phyloP scores from a whole-genome alignment of 2,888 invertebrate genomes.

The Hartigia nigra region DNA sequence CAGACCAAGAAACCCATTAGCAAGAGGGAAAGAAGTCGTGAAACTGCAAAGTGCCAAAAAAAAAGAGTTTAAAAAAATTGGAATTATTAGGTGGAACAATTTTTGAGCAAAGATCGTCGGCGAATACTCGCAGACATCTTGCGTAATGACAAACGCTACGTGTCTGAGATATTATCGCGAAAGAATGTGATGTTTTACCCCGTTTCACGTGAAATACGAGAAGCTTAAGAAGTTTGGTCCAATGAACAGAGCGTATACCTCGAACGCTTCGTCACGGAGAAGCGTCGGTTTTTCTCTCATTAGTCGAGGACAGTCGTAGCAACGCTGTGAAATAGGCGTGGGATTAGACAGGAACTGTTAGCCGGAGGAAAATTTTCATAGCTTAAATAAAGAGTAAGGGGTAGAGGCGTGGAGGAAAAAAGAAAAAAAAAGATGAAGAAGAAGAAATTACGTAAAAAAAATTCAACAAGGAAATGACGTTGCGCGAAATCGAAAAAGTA shows the following conservation, averaged over 20 bases:
- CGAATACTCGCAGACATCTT: neutral
- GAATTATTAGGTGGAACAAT: neutral
- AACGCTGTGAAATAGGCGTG: neutral
- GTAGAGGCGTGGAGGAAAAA: neutral
- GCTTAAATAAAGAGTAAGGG: neutral
- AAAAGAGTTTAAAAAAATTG: neutral
- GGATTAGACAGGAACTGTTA: neutral
- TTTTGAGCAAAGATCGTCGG: neutral
- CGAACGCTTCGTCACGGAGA: conserved; percentile 9
- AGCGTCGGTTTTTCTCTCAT: conserved; percentile 25
- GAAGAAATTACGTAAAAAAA: neutral
- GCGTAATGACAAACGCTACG: neutral
- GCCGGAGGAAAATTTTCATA: neutral
- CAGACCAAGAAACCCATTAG: neutral
- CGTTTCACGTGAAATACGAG: neutral
- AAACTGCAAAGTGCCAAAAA: conserved; percentile 15
- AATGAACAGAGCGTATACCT: conserved; percentile 2
- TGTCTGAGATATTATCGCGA: neutral
- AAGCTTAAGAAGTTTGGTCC: conserved; percentile 8
- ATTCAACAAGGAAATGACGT: neutral
- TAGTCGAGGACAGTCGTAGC: conserved; percentile 17
- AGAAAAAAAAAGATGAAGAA: neutral
- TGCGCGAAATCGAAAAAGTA: neutral
- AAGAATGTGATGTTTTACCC: neutral
- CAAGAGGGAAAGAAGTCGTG: neutral